Evolutionary conservation across 1,140 invertebrate species (phyloP).

Genomic region (Lysiphlebus fabarum): DNA sequence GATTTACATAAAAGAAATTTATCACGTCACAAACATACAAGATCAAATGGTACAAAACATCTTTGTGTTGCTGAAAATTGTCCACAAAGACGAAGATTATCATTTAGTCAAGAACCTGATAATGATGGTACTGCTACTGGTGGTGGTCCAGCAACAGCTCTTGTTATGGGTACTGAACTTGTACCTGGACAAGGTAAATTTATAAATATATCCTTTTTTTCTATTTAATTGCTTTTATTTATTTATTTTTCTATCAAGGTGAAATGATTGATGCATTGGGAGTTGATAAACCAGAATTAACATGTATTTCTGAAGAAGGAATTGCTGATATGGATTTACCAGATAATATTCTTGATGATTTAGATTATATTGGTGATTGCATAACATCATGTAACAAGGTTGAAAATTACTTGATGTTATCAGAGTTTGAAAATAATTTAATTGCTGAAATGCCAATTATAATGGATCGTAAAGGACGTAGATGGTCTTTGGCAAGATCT

Average conservation of each 20-base stretch:
- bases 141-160: conserved; percentile 51
- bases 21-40: conserved; percentile 65
- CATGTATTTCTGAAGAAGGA: conserved; percentile 84
- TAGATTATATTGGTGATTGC: conserved; percentile 79
- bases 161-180: conserved; percentile 44
- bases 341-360: conserved; percentile 75
- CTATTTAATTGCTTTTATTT: too few species aligned
- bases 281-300: conserved; percentile 69
- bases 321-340: conserved; percentile 80
- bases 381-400: conserved; percentile 88
- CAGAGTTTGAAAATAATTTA: conserved; percentile 83
- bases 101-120: conserved; percentile 61
- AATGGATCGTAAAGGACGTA: conserved; percentile 64
- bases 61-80: conserved; percentile 60
- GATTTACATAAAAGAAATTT: conserved; percentile 72
- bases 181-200: conserved; percentile 38
- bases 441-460: conserved; percentile 74
- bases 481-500: conserved; percentile 66
- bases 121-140: conserved; percentile 54
- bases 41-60: conserved; percentile 59
- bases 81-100: conserved; percentile 58
- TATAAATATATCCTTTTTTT: background rate
- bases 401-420: conserved; percentile 82
- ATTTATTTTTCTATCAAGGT: conserved; percentile 22
- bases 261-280: conserved; percentile 37